Evolutionary conservation across 2,888 invertebrate genomes (phyloP).

Genomic region (Eupithecia abbreviata): DNA sequence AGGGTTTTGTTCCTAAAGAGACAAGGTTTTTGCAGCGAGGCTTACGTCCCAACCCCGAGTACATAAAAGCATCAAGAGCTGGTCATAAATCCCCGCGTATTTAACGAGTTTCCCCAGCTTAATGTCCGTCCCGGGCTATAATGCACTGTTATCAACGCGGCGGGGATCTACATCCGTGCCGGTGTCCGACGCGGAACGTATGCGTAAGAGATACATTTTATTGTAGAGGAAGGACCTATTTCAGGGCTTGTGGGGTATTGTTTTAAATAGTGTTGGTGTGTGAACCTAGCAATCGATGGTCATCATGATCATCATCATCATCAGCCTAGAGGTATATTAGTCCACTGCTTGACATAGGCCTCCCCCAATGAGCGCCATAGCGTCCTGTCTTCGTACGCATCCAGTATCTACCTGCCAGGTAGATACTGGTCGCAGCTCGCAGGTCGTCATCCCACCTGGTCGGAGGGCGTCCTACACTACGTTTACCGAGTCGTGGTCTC

Average conservation of each 20-base stretch:
- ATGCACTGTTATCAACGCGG: slow-evolving; percentile 73
- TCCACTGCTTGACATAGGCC: too few species aligned
- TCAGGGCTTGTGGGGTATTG: slow-evolving; percentile 54
- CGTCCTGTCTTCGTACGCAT: too few species aligned
- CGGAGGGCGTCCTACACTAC: too few species aligned
- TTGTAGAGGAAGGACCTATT: slow-evolving; percentile 43
- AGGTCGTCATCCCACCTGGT: too few species aligned
- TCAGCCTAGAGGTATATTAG: too few species aligned
- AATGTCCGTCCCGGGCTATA: slow-evolving; percentile 70
- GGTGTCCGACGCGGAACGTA: slow-evolving; percentile 51
- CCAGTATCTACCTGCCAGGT: too few species aligned
- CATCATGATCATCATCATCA: too few species aligned
- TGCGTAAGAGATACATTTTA: slow-evolving; percentile 41
- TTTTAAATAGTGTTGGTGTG: slow-evolving; percentile 30
- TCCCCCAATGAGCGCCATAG: too few species aligned
- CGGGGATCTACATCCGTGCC: slow-evolving; percentile 50
- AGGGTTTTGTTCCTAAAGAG: slow-evolving; percentile 6
- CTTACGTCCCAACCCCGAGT: slow-evolving; percentile 29
- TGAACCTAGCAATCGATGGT: too few species aligned
- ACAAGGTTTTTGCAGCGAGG: slow-evolving; percentile 19
- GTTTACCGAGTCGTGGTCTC: too few species aligned
- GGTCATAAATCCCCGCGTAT: slow-evolving; percentile 74
- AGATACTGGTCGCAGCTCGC: too few species aligned
- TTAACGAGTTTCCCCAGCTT: slow-evolving; percentile 80
- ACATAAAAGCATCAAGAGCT: slow-evolving; percentile 56